Evolutionary conservation across 1,140 invertebrate genomes (phyloP).

Genomic region (Cepaea nemoralis): DNA sequence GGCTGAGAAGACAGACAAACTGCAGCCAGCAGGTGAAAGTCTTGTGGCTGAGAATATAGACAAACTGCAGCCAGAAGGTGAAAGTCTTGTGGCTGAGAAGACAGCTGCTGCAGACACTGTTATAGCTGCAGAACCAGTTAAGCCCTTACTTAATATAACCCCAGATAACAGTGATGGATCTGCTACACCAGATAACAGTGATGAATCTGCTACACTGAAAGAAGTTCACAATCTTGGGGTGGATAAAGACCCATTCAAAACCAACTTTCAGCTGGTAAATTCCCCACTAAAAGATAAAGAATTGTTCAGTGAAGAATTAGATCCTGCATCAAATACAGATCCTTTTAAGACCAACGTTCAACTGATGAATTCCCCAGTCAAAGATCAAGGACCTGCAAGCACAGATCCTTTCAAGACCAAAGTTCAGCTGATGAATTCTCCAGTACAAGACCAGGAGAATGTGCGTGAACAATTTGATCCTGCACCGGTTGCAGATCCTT

Average conservation of each 20-base stretch:
- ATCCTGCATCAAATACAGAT: not conserved
- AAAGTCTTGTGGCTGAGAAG: too few relatives aligned
- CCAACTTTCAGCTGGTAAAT: conserved; percentile 10
- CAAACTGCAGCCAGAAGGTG: too few relatives aligned
- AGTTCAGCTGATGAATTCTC: not conserved
- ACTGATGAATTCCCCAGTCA: not conserved
- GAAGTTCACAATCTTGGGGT: too few relatives aligned
- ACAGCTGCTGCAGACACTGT: too few relatives aligned
- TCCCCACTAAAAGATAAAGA: not conserved
- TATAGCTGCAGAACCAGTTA: not conserved
- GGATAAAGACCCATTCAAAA: not conserved
- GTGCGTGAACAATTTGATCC: not conserved
- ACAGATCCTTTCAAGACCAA: conserved; percentile 15
- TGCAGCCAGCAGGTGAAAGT: too few relatives aligned
- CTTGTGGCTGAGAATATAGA: too few relatives aligned
- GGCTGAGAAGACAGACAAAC: too few relatives aligned
- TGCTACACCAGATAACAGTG: too few relatives aligned
- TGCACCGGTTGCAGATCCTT: not conserved
- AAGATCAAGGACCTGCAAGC: too few relatives aligned
- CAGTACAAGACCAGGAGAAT: not conserved
- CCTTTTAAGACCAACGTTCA: not conserved
- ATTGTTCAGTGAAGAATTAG: not conserved
- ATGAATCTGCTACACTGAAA: too few relatives aligned
- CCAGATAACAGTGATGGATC: too few relatives aligned
- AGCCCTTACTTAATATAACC: not conserved